Percentiles rank a stretch among this genome's conserved stretches.
phyloP scores from a whole-genome alignment of 1,140 invertebrate genomes.

The Octopus sinensis region DNA sequence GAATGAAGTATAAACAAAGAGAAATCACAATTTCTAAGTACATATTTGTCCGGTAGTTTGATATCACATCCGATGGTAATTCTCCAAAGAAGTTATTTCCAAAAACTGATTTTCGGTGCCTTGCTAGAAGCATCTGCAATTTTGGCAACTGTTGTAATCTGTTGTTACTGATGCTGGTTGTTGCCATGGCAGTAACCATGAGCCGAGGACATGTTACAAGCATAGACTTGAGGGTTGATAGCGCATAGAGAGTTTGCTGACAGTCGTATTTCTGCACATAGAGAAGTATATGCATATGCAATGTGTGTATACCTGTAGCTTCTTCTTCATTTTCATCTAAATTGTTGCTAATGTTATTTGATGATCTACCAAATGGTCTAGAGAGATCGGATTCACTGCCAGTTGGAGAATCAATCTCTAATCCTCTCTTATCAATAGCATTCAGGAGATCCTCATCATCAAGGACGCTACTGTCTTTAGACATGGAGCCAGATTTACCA shows the following conservation, averaged over 20 bases:
- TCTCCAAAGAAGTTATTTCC: conserved; percentile 77
- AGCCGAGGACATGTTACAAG: conserved; percentile 71
- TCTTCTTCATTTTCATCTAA: conserved; percentile 41
- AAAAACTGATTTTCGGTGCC: conserved; percentile 78
- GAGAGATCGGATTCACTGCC: conserved; percentile 42
- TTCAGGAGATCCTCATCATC: conserved; percentile 45
- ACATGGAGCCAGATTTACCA: conserved; percentile 13
- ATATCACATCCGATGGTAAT: conserved; percentile 59
- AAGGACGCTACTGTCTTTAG: conserved; percentile 30
- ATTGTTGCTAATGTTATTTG: background rate
- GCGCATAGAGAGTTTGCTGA: conserved; percentile 72
- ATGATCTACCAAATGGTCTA: background rate
- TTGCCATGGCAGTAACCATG: conserved; percentile 71
- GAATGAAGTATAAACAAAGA: conserved; percentile 75
- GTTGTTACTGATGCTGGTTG: conserved; percentile 66
- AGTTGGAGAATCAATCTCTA: conserved; percentile 43
- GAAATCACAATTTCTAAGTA: conserved; percentile 79
- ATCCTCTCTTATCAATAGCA: conserved; percentile 35
- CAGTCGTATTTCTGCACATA: conserved; percentile 81
- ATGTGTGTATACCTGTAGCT: conserved; percentile 65
- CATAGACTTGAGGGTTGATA: conserved; percentile 73
- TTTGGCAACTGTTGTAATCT: conserved; percentile 57
- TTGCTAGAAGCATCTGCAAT: conserved; percentile 68
- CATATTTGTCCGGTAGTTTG: conserved; percentile 70
- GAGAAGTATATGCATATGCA: conserved; percentile 79